These are phyloP conservation scores for Apeltes quadracus DNA, from an alignment of 2,113 vertebrate species.

Conservation along the genomic window DNA sequence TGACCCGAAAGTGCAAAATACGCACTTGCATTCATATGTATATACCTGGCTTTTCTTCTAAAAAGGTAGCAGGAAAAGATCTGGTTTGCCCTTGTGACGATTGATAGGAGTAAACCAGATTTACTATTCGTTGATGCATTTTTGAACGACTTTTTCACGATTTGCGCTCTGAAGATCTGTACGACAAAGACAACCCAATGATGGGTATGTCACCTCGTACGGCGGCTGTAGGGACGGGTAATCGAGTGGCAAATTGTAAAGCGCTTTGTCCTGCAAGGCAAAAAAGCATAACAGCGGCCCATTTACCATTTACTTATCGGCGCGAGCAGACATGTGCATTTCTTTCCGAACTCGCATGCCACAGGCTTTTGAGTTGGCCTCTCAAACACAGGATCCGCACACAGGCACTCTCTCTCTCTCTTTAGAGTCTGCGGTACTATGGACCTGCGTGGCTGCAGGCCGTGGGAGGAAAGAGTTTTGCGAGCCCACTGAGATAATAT, in stretches of 20 bases:
- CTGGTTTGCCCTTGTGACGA: background rate
- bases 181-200: too few relatives aligned
- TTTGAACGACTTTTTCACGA: too few relatives aligned
- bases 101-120: too few relatives aligned
- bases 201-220: background rate
- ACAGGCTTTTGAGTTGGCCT: background rate
- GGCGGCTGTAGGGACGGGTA: background rate
- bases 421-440: background rate
- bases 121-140: too few relatives aligned
- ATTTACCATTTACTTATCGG: background rate
- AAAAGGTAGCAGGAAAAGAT: background rate
- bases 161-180: too few relatives aligned
- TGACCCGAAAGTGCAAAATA: background rate
- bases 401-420: background rate
- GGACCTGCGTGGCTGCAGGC: background rate
- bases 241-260: background rate
- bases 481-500: conserved; percentile 1
- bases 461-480: conserved; percentile 14
- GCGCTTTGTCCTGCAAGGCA: background rate
- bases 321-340: background rate
- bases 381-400: background rate
- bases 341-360: conserved; percentile 1
- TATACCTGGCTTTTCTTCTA: too few relatives aligned
- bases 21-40: background rate
- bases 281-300: background rate